phyloP scores from a whole-genome alignment of 1,140 invertebrate species.

The Arctopsyche grandis region DNA sequence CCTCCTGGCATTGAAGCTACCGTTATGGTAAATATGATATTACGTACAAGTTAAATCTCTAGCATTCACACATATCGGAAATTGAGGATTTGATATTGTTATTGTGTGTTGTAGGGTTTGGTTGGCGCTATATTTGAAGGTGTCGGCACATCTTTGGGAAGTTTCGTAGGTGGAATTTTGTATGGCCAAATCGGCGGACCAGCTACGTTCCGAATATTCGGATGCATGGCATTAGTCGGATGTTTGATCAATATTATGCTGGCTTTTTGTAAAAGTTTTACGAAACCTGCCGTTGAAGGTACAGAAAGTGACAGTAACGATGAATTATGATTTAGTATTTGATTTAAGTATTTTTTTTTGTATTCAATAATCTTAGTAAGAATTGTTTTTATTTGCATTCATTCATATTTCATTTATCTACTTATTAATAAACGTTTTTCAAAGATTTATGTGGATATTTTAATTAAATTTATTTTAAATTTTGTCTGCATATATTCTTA shows the following conservation, averaged over 20 bases:
- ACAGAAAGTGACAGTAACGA: slow-evolving; percentile 14
- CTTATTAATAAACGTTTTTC: no score
- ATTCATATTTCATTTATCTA: no score
- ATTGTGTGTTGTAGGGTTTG: slow-evolving; percentile 71
- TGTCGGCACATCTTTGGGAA: slow-evolving; percentile 81
- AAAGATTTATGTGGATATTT: no score
- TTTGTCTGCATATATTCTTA: no score
- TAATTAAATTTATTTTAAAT: no score
- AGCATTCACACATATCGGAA: no score
- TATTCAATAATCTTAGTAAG: no score
- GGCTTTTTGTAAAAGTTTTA: slow-evolving; percentile 26
- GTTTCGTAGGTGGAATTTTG: slow-evolving; percentile 76
- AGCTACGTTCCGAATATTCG: slow-evolving; percentile 77
- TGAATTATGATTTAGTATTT: background rate
- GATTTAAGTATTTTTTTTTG: no score
- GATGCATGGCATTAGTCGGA: slow-evolving; percentile 72
- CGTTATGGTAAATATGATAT: slow-evolving; percentile 72
- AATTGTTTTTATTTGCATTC: no score
- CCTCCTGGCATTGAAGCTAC: slow-evolving; percentile 89
- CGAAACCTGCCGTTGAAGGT: slow-evolving; percentile 35
- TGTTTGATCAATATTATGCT: slow-evolving; percentile 70
- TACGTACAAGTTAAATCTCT: no score
- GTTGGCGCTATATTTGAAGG: slow-evolving; percentile 89
- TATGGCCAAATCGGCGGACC: slow-evolving; percentile 71
- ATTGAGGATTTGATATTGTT: slow-evolving; percentile 22